Percentiles rank a stretch among this genome's conserved stretches.
phyloP scores from a whole-genome alignment of 2,113 vertebrate species.

The Cricetomys ansorgei region DNA sequence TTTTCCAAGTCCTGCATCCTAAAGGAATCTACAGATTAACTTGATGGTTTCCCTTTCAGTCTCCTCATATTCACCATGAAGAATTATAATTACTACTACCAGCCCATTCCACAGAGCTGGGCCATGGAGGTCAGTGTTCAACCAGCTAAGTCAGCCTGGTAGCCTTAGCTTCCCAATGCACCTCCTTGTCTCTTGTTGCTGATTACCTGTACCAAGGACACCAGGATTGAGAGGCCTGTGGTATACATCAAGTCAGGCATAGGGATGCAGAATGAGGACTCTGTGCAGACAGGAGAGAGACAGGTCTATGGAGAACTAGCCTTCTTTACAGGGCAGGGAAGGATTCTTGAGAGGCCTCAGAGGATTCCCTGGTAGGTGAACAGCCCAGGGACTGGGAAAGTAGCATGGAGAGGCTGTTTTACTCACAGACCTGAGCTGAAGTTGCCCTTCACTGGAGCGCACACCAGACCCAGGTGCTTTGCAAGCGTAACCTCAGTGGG shows the following conservation, averaged over 20 bases:
- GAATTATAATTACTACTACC: no score
- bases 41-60: rapidly evolving
- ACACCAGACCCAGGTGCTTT: not conserved
- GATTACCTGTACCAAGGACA: rapidly evolving
- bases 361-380: not conserved
- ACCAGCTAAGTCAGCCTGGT: not conserved
- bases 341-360: not conserved
- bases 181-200: no score
- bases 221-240: not conserved
- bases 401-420: no score
- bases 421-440: not conserved
- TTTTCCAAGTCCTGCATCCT: not conserved
- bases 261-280: rapidly evolving
- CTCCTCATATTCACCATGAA: rapidly evolving
- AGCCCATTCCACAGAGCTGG: not conserved
- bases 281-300: not conserved
- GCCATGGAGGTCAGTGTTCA: not conserved
- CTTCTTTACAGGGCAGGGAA: not conserved
- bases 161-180: rapidly evolving
- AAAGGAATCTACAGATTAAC: not conserved
- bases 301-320: rapidly evolving
- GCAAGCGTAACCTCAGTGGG: rapidly evolving
- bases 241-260: not conserved
- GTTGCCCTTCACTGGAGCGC: no score
- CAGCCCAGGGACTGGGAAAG: rapidly evolving